Conservation (phyloP, 2,888 invertebrate genomes). For the Priocnemis perturbator region DNA sequence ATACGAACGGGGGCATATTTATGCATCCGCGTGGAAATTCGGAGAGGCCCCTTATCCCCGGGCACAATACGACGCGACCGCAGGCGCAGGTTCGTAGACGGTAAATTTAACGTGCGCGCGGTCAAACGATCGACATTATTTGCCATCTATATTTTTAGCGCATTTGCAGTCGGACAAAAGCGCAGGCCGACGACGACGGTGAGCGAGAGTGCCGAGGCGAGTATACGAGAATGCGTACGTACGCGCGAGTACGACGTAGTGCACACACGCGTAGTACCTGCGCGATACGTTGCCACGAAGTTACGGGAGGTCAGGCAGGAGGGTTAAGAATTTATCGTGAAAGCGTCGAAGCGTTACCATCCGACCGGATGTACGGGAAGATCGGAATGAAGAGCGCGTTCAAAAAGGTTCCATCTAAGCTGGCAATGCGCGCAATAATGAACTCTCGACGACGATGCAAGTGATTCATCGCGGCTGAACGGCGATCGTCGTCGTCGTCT, state of each 20-base stretch:
- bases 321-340: slow-evolving; percentile 28
- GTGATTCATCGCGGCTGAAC: slow-evolving; percentile 43
- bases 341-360: slow-evolving; percentile 25
- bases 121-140: neutral
- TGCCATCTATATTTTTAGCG: slow-evolving; percentile 1
- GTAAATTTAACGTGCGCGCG: no score
- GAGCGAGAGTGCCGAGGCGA: neutral
- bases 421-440: slow-evolving; percentile 20
- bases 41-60: no score
- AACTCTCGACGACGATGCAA: slow-evolving; percentile 31
- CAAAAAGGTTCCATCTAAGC: slow-evolving; percentile 8
- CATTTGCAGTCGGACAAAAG: slow-evolving; percentile 1
- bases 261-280: neutral
- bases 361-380: slow-evolving; percentile 12
- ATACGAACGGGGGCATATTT: no score
- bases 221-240: neutral
- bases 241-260: neutral
- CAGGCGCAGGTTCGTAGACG: no score
- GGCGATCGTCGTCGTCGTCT: neutral
- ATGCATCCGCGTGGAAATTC: no score
- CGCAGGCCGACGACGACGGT: neutral
- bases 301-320: slow-evolving; percentile 27
- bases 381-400: slow-evolving; percentile 4
- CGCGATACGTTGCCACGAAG: neutral
- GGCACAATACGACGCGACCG: no score